Percentiles rank a stretch among this genome's conserved stretches.
These are phyloP conservation scores for Onychomys leucogaster DNA, from an alignment of 2,797 vertebrate genomes.

Conservation along the genomic window DNA sequence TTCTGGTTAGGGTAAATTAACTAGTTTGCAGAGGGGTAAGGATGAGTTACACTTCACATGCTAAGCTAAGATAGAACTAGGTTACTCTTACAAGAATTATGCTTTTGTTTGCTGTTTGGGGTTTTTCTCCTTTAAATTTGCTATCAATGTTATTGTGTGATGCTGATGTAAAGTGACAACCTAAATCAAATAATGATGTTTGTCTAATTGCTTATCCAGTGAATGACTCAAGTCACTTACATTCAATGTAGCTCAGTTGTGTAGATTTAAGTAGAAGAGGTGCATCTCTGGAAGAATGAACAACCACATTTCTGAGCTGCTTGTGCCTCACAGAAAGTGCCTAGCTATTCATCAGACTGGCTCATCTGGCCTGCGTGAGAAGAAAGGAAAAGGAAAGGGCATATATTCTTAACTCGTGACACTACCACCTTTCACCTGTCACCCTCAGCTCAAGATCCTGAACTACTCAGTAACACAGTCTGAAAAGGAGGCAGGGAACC, in stretches of 20 bases:
- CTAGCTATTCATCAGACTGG: conserved; percentile 33
- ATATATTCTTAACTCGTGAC: conserved; percentile 56
- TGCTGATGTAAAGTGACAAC: conserved; percentile 67
- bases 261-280: conserved; percentile 60
- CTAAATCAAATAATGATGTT: conserved; percentile 71
- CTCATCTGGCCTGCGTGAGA: conserved; percentile 54
- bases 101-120: background rate
- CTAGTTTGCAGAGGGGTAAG: background rate
- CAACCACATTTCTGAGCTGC: conserved; percentile 20
- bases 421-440: conserved; percentile 60
- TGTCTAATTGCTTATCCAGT: conserved; percentile 77
- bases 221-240: conserved; percentile 64
- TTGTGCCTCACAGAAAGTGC: background rate
- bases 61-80: conserved; percentile 27
- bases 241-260: background rate
- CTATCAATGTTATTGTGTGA: conserved; percentile 62
- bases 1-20: background rate
- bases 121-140: background rate
- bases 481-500: conserved; percentile 44
- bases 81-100: conserved; percentile 10
- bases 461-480: conserved; percentile 42
- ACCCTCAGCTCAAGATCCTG: conserved; percentile 61
- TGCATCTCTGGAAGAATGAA: conserved; percentile 55
- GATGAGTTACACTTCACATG: background rate
- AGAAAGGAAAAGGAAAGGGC: conserved; percentile 62